Conservation (phyloP, 2,888 invertebrate genomes). For the Chouioia cunea region DNA sequence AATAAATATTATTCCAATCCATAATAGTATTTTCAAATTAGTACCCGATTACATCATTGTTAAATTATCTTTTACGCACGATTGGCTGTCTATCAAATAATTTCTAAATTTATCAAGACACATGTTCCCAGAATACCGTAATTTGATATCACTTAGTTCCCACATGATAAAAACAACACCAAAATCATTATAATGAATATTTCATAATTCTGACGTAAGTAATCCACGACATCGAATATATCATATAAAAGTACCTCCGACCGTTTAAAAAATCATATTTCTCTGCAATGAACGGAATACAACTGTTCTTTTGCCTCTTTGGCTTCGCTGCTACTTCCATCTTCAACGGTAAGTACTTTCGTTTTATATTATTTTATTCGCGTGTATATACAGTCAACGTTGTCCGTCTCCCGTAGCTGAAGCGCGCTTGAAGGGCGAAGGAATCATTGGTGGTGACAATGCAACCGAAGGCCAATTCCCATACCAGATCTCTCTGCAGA, state of each 20-base stretch:
- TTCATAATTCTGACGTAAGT: not conserved
- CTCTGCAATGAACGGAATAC: not conserved
- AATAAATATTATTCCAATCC: too few species aligned
- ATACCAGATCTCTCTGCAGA: conserved; percentile 19
- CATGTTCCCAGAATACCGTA: too few species aligned
- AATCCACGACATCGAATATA: too few species aligned
- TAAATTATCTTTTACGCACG: too few species aligned
- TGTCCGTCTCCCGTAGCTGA: not conserved
- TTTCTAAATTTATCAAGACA: not conserved
- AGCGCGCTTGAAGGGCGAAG: conserved; percentile 9
- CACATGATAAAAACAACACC: not conserved
- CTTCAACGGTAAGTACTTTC: conserved; percentile 10
- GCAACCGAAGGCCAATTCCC: conserved; percentile 4
- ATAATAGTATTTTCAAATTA: too few species aligned
- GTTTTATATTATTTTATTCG: too few species aligned
- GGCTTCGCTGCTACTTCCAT: not conserved
- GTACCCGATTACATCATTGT: too few species aligned
- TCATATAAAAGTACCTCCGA: not conserved
- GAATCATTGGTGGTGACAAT: conserved; percentile 17
- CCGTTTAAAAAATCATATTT: not conserved
- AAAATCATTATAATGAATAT: not conserved
- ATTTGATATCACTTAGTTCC: not conserved
- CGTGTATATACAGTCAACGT: not conserved
- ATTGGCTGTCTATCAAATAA: not conserved
- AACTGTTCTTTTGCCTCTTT: not conserved